Base-by-base conservation (phyloP, 2,888 invertebrate species). In the Drosophila multiciliata region DNA sequence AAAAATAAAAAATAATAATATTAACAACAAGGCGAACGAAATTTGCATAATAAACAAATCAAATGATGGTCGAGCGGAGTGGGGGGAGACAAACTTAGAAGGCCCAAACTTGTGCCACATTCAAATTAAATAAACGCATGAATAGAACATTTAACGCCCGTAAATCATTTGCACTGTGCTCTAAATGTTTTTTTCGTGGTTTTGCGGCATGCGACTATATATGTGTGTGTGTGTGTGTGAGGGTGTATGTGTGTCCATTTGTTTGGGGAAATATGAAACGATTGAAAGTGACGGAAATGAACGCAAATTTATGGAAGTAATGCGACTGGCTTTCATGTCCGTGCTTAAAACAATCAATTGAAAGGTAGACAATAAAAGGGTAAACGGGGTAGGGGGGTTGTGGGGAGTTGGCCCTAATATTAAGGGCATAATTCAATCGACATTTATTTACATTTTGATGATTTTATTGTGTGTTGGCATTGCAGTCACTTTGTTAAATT, bases 11-110 rank as follows among this genome's bases (percentile, higher is more conserved):
- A 65, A 62, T 48, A 57, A 66, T 35, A 54, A 59, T 33, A 64
- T 60, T 32, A 78, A 60, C 45, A 59, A 62, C 48, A 45, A 68
- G 82, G 59, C 66, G 73, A 71, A 73, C 42, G 52, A 79, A 85
- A 86, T 87, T 87, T 87, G 82, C 90, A 87, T 87, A 90, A 90
- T 87, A 90, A 87, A 87, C 89, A 87, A 89, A 87, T 87, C 87
- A 90, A 83, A 80, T 69, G 82, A 60, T 62, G 78, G 70, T 68
- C 70, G 71, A 59, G 59, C 29, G 23, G 1, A n/a, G 42, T 45
- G 48, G 26, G 26, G 26, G 1, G 20, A 49, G 38, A n/a, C 50
- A 60, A 82, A 83, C 84, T 88, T 75, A 78, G 89, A 67, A 67
- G 66, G 52, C 42, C 66, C 38, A 66, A 83, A 76, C 68, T 72